Evolutionary conservation across 2,888 invertebrate genomes (phyloP), one percentile per base, ranked within the genome.

Genomic region (Chouioia cunea): DNA sequence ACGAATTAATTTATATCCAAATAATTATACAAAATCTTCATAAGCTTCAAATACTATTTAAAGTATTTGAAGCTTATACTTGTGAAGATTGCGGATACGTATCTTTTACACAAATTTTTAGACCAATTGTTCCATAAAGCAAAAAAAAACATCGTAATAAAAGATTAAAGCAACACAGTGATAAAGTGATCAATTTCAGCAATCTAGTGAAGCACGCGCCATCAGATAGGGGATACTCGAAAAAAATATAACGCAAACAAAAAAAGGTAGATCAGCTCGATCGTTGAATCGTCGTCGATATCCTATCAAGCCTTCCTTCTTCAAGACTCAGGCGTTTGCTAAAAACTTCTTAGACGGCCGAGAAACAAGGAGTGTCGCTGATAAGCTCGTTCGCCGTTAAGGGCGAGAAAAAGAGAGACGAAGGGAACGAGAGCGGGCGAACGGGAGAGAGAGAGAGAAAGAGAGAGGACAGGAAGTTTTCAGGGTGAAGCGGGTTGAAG

Each of bases 331-430:
- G 36, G 36, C 36, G 36, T 36, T n/a, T 20, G 22, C 14, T 46
- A 60, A 50, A 48, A 68, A 62, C 23, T 43, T 59, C 44, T 48
- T 15, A 53, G 22, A 27, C 23, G 10, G 23, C 50, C 36, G 16
- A 52, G 63, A 36, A 63, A 60, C n/a, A 50, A 62, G 36, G 66
- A 70, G 68, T 59, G 65, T 60, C 75, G 77, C 79, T 79, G 80
- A 81, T 81, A 81, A 82, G 77, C 76, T 80, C 78, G 77, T 81
- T 75, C 74, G 68, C 75, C 59, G 71, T 73, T 74, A 59, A 71
- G 74, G 71, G 74, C 71, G 54, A 69, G 65, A 71, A 62, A 70
- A 23, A 58, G 23, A 46, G 48, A 53, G 27, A 47, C 12, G 56
- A 54, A 15, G 65, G 23, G 27, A 27, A 27, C 27, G 36, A 36